These are phyloP conservation scores for Lasioglossum malachurum DNA, from an alignment of 2,888 invertebrate species.

Conservation along the genomic window DNA sequence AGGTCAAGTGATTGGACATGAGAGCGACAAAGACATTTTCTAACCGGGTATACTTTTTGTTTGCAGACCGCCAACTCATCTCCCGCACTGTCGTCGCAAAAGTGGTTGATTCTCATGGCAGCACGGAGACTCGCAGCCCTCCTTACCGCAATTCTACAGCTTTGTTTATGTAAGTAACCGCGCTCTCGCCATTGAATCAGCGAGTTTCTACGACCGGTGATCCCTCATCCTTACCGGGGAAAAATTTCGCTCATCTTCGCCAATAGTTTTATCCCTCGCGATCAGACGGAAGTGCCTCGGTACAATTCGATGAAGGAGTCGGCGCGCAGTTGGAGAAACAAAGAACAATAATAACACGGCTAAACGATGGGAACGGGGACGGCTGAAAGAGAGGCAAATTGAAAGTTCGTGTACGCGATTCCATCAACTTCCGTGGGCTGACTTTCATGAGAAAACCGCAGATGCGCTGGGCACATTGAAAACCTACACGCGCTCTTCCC, in stretches of 20 bases:
- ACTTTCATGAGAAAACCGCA: conserved; percentile 67
- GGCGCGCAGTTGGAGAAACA: conserved; percentile 3
- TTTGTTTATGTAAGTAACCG: conserved; percentile 81
- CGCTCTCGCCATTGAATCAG: background rate
- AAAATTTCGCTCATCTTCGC: background rate
- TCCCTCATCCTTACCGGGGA: background rate
- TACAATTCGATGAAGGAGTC: conserved; percentile 35
- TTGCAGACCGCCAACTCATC: conserved; percentile 65
- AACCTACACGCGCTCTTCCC: conserved; percentile 3
- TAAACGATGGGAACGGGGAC: conserved; percentile 23
- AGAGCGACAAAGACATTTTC: background rate
- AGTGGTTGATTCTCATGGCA: conserved; percentile 80
- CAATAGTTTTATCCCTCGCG: background rate
- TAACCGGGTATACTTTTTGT: background rate
- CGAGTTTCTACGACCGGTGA: background rate
- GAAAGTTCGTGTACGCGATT: conserved; percentile 76
- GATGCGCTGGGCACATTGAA: conserved; percentile 36
- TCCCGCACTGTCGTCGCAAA: conserved; percentile 62
- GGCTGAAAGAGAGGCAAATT: conserved; percentile 67
- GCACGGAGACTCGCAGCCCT: conserved; percentile 81
- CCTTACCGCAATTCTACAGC: conserved; percentile 80
- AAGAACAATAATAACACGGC: conserved; percentile 8
- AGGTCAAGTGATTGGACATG: background rate
- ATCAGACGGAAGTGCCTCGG: conserved; percentile 6
- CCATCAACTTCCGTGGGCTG: conserved; percentile 54